Percentiles rank a stretch among this genome's conserved stretches.
Conservation (phyloP, 2,797 vertebrate species). For the Sebastolobus altivelis region DNA sequence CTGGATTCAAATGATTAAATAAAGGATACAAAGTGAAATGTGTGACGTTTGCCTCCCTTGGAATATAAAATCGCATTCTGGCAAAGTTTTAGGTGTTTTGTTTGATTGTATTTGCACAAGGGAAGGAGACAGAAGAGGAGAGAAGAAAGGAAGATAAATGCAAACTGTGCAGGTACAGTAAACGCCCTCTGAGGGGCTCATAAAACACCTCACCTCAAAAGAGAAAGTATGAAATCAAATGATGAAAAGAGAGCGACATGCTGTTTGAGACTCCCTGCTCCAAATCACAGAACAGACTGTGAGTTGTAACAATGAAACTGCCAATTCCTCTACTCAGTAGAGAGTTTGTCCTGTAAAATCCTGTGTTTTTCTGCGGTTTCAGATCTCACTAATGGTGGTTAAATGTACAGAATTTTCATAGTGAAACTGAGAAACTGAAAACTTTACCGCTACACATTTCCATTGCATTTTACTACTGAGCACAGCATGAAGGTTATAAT, state of each 20-base stretch:
- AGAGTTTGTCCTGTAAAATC: background rate
- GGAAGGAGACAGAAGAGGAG: background rate
- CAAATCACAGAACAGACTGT: background rate
- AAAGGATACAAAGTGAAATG: background rate
- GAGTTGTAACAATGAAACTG: background rate
- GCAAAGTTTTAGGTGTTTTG: background rate
- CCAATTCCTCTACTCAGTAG: background rate
- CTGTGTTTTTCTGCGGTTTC: background rate
- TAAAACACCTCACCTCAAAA: conserved; percentile 20
- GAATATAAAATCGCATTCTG: background rate
- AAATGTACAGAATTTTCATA: background rate
- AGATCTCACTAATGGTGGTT: background rate
- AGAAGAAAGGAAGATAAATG: conserved; percentile 5
- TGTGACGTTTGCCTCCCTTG: background rate
- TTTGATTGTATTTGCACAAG: conserved; percentile 17
- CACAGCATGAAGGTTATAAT: background rate
- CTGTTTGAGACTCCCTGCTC: conserved; percentile 5
- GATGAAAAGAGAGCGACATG: conserved; percentile 16
- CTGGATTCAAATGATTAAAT: background rate
- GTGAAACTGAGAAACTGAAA: no score
- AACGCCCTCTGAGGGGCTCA: conserved; percentile 25
- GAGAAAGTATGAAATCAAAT: conserved; percentile 18
- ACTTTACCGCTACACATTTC: no score
- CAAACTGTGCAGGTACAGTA: conserved; percentile 2
- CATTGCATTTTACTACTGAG: background rate